Conservation (phyloP, 2,797 vertebrate species). For the Sebastiscus albofasciatus region DNA sequence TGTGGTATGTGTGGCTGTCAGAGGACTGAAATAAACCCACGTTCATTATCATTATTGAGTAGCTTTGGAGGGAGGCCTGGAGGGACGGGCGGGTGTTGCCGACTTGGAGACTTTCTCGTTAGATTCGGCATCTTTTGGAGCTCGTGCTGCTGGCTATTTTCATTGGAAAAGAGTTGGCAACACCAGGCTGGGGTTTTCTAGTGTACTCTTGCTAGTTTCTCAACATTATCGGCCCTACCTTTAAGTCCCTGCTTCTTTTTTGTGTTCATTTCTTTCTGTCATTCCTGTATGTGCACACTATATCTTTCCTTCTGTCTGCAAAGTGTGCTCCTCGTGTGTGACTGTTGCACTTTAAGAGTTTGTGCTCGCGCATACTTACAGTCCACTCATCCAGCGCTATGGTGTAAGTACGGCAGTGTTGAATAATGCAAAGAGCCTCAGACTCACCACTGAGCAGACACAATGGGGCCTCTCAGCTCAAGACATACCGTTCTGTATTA, state of each 20-base stretch:
- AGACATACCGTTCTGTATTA: constrained; percentile 46
- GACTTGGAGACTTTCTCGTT: no score
- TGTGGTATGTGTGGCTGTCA: no score
- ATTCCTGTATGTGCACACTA: neutral
- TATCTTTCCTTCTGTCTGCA: constrained; percentile 4
- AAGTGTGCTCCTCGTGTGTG: constrained; percentile 6
- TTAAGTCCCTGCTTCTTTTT: neutral
- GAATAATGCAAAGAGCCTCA: constrained; percentile 71
- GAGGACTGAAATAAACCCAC: no score
- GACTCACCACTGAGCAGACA: constrained; percentile 62
- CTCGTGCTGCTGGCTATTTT: no score
- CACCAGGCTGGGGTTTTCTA: no score
- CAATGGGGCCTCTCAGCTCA: constrained; percentile 63
- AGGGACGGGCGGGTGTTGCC: no score
- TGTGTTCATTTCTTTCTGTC: neutral
- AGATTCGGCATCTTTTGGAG: no score
- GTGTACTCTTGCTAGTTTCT: no score
- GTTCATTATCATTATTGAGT: no score
- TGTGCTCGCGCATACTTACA: constrained; percentile 54
- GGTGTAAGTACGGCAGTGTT: constrained; percentile 67
- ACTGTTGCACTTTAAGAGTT: constrained; percentile 18
- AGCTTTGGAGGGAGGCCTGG: no score
- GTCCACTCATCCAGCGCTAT: constrained; percentile 45
- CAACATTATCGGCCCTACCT: no score
- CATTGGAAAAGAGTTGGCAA: no score